Conservation (phyloP, 2,113 vertebrate species). For the Falcunculus frontatus region DNA sequence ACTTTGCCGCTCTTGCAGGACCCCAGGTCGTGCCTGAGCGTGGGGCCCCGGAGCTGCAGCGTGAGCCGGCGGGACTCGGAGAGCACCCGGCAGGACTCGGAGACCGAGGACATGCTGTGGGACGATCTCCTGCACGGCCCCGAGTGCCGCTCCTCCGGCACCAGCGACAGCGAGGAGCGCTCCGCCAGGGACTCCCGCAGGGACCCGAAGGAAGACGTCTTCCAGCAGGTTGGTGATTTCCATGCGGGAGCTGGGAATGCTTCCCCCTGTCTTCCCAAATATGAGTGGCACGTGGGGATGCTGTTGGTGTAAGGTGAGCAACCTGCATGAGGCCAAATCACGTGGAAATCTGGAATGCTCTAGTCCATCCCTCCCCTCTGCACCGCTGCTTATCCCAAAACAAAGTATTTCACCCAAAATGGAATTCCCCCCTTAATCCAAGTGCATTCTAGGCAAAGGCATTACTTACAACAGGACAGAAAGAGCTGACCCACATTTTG, state of each 20-base stretch:
- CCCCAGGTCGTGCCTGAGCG: slow-evolving; percentile 1
- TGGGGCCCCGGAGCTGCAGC: slow-evolving; percentile 51
- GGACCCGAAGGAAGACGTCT: slow-evolving; percentile 80
- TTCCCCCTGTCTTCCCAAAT: fast-evolving
- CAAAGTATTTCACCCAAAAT: neutral
- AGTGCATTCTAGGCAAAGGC: neutral
- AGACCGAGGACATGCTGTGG: slow-evolving; percentile 95
- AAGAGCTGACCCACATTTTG: neutral
- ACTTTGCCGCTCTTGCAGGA: neutral
- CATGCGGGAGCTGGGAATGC: neutral
- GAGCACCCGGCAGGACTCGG: slow-evolving; percentile 84
- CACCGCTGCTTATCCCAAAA: neutral
- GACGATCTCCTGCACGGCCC: slow-evolving; percentile 93
- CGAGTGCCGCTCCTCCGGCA: slow-evolving; percentile 84
- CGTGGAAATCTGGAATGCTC: fast-evolving
- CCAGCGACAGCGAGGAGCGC: slow-evolving; percentile 85
- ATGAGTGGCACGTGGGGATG: fast-evolving
- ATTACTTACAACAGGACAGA: neutral
- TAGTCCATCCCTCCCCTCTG: neutral
- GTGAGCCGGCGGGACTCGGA: slow-evolving; percentile 73
- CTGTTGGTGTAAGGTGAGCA: neutral
- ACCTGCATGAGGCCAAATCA: fast-evolving
- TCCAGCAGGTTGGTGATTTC: slow-evolving; percentile 80
- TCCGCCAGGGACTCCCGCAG: slow-evolving; percentile 52
- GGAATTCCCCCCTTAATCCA: neutral